A percentile compares a stretch with the other conserved stretches of the same genome.
phyloP scores from a whole-genome alignment of 2,113 vertebrate species.

The Thalassarche chlororhynchos region DNA sequence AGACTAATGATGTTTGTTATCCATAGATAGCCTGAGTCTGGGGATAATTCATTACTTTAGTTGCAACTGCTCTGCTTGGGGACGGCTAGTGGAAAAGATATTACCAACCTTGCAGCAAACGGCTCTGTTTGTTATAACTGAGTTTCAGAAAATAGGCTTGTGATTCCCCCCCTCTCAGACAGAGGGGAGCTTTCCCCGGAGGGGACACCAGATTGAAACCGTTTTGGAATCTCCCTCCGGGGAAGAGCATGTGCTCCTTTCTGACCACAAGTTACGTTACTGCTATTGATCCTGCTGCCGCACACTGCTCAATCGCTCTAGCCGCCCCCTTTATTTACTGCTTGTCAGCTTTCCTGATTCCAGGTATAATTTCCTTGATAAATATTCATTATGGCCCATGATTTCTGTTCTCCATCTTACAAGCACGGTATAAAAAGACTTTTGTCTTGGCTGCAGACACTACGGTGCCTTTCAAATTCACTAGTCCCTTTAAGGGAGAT shows the following conservation, averaged over 20 bases:
- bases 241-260: neutral
- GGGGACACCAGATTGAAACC: neutral
- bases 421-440: neutral
- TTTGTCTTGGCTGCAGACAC: neutral
- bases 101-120: neutral
- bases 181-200: neutral
- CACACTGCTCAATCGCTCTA: neutral
- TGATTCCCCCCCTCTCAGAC: neutral
- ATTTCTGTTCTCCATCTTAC: neutral
- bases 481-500: neutral
- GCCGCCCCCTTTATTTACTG: accelerated
- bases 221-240: neutral
- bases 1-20: neutral
- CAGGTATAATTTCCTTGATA: neutral
- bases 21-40: neutral
- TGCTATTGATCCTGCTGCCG: neutral
- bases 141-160: neutral
- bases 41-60: neutral
- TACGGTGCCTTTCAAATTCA: neutral
- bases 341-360: neutral
- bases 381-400: neutral
- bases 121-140: neutral
- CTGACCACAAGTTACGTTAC: neutral
- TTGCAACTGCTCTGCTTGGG: neutral
- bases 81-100: neutral